These are phyloP conservation scores for Triops cancriformis DNA, from an alignment of 1,140 invertebrate genomes.

Conservation along the genomic window DNA sequence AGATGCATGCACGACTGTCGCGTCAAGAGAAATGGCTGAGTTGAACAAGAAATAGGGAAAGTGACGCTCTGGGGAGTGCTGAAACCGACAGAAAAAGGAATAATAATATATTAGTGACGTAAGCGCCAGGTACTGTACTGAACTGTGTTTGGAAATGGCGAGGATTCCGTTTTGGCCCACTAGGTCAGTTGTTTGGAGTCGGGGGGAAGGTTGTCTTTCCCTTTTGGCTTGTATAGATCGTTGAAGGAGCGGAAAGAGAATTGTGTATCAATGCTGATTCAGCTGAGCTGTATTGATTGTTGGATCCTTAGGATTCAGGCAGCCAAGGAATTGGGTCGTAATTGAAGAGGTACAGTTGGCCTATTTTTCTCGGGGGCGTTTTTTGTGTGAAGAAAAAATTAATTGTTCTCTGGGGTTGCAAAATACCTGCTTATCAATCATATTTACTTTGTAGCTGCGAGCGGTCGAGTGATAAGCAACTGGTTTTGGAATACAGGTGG, in stretches of 20 bases:
- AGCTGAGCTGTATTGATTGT: slow-evolving; percentile 1
- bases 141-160: too few species aligned
- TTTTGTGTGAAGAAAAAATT: too few species aligned
- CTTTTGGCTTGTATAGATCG: not conserved
- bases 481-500: not conserved
- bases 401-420: too few species aligned
- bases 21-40: not conserved
- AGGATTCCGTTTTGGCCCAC: not conserved
- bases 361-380: not conserved
- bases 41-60: not conserved
- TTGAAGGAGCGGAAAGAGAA: not conserved
- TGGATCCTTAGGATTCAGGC: not conserved
- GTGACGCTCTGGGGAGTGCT: not conserved
- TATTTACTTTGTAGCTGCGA: not conserved
- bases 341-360: not conserved
- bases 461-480: not conserved
- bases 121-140: too few species aligned
- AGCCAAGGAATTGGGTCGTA: not conserved
- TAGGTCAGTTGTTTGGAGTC: not conserved
- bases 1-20: not conserved
- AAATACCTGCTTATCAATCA: not conserved
- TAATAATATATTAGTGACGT: not conserved
- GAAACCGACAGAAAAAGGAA: not conserved
- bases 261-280: not conserved
- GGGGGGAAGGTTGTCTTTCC: not conserved